Evolutionary conservation across 2,888 invertebrate genomes (phyloP).

Genomic region (Mythimna lalbum): DNA sequence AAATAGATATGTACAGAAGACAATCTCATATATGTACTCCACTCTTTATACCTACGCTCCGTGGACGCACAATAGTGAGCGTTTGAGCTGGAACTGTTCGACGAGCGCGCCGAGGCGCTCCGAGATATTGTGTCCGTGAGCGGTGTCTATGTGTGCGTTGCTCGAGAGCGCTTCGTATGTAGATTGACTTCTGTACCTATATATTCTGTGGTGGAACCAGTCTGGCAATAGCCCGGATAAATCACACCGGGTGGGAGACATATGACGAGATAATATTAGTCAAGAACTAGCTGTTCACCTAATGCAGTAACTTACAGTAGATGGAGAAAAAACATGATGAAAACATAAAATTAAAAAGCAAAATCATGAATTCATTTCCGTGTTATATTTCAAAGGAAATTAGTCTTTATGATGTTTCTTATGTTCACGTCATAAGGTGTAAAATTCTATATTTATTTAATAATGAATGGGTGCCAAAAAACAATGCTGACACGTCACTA

Average conservation of each 20-base stretch:
- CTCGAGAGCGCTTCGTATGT: too few relatives aligned
- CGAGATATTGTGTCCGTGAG: too few relatives aligned
- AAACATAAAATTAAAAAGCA: conserved; percentile 26
- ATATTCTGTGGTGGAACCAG: too few relatives aligned
- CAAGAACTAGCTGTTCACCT: conserved; percentile 9
- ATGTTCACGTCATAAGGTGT: conserved; percentile 6
- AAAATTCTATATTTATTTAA: conserved; percentile 19
- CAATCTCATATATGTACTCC: too few relatives aligned
- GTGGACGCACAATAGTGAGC: too few relatives aligned
- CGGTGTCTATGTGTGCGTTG: too few relatives aligned
- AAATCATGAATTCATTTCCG: conserved; percentile 45
- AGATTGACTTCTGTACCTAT: too few relatives aligned
- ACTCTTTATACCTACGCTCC: too few relatives aligned
- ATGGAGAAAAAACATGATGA: not conserved
- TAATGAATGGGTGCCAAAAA: conserved; percentile 54
- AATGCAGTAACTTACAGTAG: not conserved
- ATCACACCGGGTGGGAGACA: conserved; percentile 15
- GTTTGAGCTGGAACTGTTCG: too few relatives aligned
- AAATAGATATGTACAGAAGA: too few relatives aligned
- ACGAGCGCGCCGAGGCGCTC: too few relatives aligned
- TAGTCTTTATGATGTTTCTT: conserved; percentile 4
- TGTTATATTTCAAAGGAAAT: not conserved
- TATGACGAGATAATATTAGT: not conserved
- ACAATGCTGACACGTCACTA: conserved; percentile 43
- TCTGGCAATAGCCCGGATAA: conserved; percentile 1